Evolutionary conservation across 1,140 invertebrate genomes (phyloP).

Genomic region (Cotesia vestalis): DNA sequence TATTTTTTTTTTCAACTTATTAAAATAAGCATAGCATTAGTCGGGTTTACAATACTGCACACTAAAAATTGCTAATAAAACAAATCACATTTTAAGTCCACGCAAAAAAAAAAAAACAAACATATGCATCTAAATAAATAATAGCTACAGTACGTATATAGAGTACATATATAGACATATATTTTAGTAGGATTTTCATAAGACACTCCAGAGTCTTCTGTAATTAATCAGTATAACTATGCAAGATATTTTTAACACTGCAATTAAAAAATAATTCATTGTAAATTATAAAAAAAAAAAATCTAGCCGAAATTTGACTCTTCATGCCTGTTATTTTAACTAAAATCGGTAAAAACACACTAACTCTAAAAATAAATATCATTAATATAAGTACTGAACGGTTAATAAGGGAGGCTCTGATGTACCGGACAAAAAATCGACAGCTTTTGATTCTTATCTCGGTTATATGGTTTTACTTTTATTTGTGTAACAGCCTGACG

Average conservation of each 20-base stretch:
- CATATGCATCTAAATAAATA: conserved; percentile 51
- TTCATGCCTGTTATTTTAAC: not conserved
- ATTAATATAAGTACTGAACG: conserved; percentile 8
- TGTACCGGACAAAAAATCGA: conserved; percentile 40
- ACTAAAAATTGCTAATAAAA: conserved; percentile 3
- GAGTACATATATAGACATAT: conserved; percentile 57
- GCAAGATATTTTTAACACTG: conserved; percentile 6
- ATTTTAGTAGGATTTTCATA: conserved; percentile 64
- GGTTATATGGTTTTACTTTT: conserved; percentile 43
- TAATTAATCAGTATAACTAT: conserved; percentile 32
- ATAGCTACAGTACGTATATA: conserved; percentile 60
- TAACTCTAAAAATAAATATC: not conserved
- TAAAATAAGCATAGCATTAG: too few relatives aligned
- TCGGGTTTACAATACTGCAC: conserved; percentile 8
- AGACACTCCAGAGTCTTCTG: conserved; percentile 49
- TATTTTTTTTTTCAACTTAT: not conserved
- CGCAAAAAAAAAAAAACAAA: conserved; percentile 51
- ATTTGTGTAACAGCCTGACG: conserved; percentile 23
- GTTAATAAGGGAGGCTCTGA: conserved; percentile 45
- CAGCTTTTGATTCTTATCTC: conserved; percentile 45
- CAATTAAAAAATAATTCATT: not conserved
- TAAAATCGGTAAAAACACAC: not conserved
- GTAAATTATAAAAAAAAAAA: not conserved
- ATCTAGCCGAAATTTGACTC: conserved; percentile 15
- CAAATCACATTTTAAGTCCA: conserved; percentile 45